Evolutionary conservation across 2,113 vertebrate species (phyloP), one percentile per base, ranked within the genome.

Genomic region (Falco punctatus): DNA sequence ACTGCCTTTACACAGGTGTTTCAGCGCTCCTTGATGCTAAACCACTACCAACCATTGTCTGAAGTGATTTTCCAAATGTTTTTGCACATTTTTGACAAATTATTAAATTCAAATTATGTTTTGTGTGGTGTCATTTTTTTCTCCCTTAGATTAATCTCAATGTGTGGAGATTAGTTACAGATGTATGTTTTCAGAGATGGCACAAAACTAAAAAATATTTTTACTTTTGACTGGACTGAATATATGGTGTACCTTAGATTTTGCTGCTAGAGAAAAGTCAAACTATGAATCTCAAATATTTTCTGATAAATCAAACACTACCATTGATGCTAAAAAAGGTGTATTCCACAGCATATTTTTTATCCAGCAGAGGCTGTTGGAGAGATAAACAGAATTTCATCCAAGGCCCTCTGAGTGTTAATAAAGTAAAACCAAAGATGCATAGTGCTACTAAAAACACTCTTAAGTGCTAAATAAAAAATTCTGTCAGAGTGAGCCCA

Each of bases 401-500:
- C 70, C 88, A 32, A 82, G 70, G 80, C 85, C 85, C 75, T 97
- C 79, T 88, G 85, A 96, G 83, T 78, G 73, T 90, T 97, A 97
- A 96, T 96, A 96, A 89, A 95, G 70, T 96, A 71, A 93, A 94
- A 91, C 33, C 9, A 27, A 96, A 98, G 89, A 95, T 95, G 61
- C 79, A 94, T 24, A 88, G 67, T 93, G 90, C 73, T 96, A 87
- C 92, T 97, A 90, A 97, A 98, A 98, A 81, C 84, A 95, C 81
- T 96, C 92, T 90, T 96, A 96, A 95, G 92, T 95, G 84, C 94
- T 97, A 97, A 97, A 96, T 97, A 95, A 97, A 97, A 97, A 97
- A 97, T 94, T 97, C 82, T 86, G 94, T 92, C 92, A 94, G 88
- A 94, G 71, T 94, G 86, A 97, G 85, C 81, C 94, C 48, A 52